Conservation (phyloP, 2,113 vertebrate species). For the Galbula dea region DNA sequence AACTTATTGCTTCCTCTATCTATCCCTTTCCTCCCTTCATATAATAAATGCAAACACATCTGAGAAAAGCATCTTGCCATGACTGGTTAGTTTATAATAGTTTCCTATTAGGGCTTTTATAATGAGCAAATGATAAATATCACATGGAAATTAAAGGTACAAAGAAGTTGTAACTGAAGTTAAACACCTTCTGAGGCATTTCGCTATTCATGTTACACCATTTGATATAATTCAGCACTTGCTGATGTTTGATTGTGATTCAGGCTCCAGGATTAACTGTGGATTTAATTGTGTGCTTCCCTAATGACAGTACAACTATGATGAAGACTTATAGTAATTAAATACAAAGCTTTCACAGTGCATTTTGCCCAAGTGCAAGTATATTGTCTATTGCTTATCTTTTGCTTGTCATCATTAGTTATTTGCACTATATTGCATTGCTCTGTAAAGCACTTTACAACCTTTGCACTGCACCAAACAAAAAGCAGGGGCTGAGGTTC, state of each 20-base stretch:
- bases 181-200: not conserved
- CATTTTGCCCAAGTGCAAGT: not conserved
- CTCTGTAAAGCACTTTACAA: not conserved
- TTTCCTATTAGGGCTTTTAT: not conserved
- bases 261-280: not conserved
- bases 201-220: not conserved
- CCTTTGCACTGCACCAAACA: not conserved
- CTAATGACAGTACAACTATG: not conserved
- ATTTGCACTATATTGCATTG: not conserved
- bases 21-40: not conserved
- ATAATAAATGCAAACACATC: not conserved
- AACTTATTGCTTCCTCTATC: not conserved
- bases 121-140: not conserved
- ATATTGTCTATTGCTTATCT: not conserved
- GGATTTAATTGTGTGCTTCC: not conserved
- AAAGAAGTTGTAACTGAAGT: not conserved
- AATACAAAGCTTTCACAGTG: not conserved
- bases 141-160: not conserved
- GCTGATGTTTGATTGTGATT: not conserved
- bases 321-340: not conserved
- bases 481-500: not conserved
- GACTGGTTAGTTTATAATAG: not conserved
- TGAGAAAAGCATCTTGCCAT: not conserved
- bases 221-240: not conserved
- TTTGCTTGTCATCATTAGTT: not conserved